Percentiles rank a stretch among this genome's conserved stretches.
Conservation (phyloP, 2,113 vertebrate genomes). For the Astur gentilis region DNA sequence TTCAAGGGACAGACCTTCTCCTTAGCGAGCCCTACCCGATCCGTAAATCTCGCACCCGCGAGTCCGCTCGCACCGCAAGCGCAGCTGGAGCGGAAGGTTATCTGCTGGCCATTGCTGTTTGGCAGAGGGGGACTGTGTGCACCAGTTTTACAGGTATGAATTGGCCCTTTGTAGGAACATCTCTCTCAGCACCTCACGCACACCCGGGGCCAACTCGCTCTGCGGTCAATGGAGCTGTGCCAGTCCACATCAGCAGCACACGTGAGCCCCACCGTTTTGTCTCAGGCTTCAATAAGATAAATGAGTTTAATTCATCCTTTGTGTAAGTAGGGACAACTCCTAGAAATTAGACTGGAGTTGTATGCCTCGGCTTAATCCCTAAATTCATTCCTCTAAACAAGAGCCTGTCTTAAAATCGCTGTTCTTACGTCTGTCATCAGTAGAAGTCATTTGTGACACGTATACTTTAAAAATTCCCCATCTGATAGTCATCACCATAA, state of each 20-base stretch:
- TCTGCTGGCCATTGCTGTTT: accelerated
- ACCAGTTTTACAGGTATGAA: not conserved
- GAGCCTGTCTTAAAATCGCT: not conserved
- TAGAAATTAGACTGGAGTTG: not conserved
- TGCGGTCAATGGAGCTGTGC: not conserved
- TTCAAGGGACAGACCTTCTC: not conserved
- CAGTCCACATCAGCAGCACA: not conserved
- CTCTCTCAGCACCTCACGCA: not conserved
- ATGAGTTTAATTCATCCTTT: slow-evolving; percentile 48
- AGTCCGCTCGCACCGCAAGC: accelerated
- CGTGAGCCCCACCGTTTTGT: not conserved
- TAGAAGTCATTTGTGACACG: not conserved
- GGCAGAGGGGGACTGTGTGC: not conserved
- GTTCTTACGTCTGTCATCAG: not conserved
- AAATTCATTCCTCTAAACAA: slow-evolving; percentile 1
- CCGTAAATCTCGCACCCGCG: not conserved
- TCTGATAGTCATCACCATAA: not conserved
- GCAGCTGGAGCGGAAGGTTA: not conserved
- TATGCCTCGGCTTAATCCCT: not conserved
- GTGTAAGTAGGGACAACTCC: not conserved
- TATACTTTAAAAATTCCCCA: not conserved
- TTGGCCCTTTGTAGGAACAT: not conserved
- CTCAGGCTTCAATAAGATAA: slow-evolving; percentile 13
- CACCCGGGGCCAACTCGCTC: not conserved
- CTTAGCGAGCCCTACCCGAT: accelerated